Evolutionary conservation across 2,888 invertebrate genomes (phyloP), one percentile per base, ranked within the genome.

Genomic region (Pelosia muscerda): DNA sequence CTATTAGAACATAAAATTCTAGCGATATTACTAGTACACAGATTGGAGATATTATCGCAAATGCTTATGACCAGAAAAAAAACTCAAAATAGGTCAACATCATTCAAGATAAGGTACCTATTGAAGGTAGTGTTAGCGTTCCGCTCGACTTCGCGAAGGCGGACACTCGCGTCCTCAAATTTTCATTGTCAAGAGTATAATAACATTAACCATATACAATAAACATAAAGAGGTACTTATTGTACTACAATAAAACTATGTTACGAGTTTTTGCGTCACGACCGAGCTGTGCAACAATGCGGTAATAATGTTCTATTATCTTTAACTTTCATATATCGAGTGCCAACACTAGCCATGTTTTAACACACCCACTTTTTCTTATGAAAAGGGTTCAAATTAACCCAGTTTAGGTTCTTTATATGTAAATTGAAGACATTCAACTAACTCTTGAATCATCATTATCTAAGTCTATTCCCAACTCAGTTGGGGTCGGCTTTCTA

Each of bases 251-350:
- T 70, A 63, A 60, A 69, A 66, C 66, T 66, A 71, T 65, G 65
- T 69, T 69, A 77, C 66, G 63, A 77, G 74, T 69, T 72, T 77
- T 72, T 74, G 72, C 72, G 72, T 69, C 70, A 77, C 65, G 68
- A 66, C 22, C 54, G 65, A 73, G 68, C 67, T 71, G 66, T 65
- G 78, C 78, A 65, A 62, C 62, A 62, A 74, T 74, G 80, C 67
- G 74, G 69, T 74, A 77, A 77, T 79, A 69, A 69, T 62, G 72
- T 67, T 60, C 54, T 61, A 78, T 72, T 70, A 72, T 67, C 68
- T 77, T 62, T 67, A 65, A 66, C 68, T 77, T 53, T 57, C 54
- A 72, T 57, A n/a, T 61, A 19, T 13, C 42, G 49, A 49, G 61
- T 61, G 61, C 23, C 49, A 55, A 61, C 42, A 42, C 34, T n/a